phyloP scores from a whole-genome alignment of 2,113 vertebrate genomes.

The Peromyscus leucopus region DNA sequence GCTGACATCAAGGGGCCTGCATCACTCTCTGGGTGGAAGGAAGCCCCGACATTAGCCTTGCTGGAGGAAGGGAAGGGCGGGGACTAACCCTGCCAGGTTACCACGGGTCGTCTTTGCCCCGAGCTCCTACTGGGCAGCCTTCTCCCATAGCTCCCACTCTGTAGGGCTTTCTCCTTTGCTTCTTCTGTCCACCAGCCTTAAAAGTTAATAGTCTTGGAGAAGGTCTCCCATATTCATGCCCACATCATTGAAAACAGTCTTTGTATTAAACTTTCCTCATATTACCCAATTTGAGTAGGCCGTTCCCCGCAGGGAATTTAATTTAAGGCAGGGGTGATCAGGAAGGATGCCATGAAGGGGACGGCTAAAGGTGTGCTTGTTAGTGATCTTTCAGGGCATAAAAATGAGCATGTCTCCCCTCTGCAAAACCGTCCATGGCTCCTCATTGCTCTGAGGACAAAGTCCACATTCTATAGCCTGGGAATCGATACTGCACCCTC shows the following conservation, averaged over 20 bases:
- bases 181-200: not conserved
- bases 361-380: not conserved
- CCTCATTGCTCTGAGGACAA: not conserved
- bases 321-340: not conserved
- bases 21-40: not conserved
- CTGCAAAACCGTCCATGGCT: not conserved
- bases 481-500: not conserved
- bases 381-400: conserved; percentile 14
- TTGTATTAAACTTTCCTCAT: conserved; percentile 47
- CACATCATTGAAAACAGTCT: conserved; percentile 2
- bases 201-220: not conserved
- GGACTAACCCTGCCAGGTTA: not conserved
- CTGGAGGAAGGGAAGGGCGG: not conserved
- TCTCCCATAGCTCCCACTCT: not conserved
- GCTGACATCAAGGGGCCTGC: not conserved
- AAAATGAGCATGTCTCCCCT: not conserved
- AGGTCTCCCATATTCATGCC: not conserved
- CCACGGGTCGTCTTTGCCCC: not conserved
- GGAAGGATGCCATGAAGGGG: not conserved
- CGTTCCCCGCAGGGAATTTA: not conserved
- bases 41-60: not conserved
- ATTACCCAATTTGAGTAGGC: not conserved
- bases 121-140: not conserved
- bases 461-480: not conserved
- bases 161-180: not conserved